phyloP scores from a whole-genome alignment of 2,113 vertebrate genomes.

The Stegastes partitus region DNA sequence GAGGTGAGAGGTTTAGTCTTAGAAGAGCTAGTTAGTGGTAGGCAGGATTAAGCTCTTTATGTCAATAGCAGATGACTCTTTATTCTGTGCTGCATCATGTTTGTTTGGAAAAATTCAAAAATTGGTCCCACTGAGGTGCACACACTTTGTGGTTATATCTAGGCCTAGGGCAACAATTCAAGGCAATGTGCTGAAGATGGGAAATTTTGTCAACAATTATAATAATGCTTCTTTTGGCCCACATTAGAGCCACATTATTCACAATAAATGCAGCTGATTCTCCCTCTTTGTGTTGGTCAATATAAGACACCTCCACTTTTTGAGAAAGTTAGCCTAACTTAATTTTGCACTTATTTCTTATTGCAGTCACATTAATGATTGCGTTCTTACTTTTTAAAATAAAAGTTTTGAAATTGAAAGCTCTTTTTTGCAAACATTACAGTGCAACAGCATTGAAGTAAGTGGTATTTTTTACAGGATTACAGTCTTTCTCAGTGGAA shows the following conservation, averaged over 20 bases:
- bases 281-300: background rate
- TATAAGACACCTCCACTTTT: background rate
- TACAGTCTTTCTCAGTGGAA: too few relatives aligned
- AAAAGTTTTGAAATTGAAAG: too few relatives aligned
- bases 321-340: too few relatives aligned
- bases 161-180: slow-evolving; percentile 59
- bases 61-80: slow-evolving; percentile 75
- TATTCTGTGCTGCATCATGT: slow-evolving; percentile 53
- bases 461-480: too few relatives aligned
- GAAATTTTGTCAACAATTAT: slow-evolving; percentile 55
- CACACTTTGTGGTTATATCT: slow-evolving; percentile 55
- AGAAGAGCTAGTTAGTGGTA: slow-evolving; percentile 75
- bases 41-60: slow-evolving; percentile 72
- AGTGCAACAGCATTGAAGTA: too few relatives aligned
- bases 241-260: slow-evolving; percentile 7
- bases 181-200: slow-evolving; percentile 45
- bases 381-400: too few relatives aligned
- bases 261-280: background rate
- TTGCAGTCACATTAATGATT: background rate
- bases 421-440: too few relatives aligned
- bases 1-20: slow-evolving; percentile 75
- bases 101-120: slow-evolving; percentile 68
- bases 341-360: background rate
- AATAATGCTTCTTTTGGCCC: slow-evolving; percentile 19
- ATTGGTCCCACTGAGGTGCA: slow-evolving; percentile 80